These are phyloP conservation scores for Hypotaenidia okinawae DNA, from an alignment of 2,797 vertebrate species.

Conservation along the genomic window DNA sequence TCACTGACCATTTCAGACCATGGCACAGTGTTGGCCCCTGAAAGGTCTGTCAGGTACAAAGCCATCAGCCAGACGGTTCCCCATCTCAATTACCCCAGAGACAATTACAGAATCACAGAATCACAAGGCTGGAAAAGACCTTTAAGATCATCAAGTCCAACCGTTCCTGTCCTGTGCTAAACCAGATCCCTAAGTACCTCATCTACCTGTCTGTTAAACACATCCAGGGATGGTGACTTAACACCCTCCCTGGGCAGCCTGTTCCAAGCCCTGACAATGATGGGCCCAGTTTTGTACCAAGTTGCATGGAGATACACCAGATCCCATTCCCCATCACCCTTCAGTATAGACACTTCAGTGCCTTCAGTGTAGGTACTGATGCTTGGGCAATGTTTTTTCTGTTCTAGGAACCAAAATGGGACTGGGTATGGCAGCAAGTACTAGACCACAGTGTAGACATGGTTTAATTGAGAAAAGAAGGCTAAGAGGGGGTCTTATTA, in stretches of 20 bases:
- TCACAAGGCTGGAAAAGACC: too few relatives aligned
- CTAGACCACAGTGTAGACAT: background rate
- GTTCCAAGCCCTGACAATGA: too few relatives aligned
- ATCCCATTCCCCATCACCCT: background rate
- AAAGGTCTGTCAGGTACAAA: background rate
- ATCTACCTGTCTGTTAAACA: too few relatives aligned
- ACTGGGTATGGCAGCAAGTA: too few relatives aligned
- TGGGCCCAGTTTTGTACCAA: fast-evolving
- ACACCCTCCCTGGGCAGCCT: too few relatives aligned
- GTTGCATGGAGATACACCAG: background rate
- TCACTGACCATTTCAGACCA: background rate
- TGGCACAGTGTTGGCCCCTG: background rate
- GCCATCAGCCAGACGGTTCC: background rate
- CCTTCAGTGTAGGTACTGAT: background rate
- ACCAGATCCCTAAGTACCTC: too few relatives aligned
- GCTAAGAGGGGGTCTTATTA: too few relatives aligned
- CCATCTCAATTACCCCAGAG: background rate
- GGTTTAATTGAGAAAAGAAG: background rate
- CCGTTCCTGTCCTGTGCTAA: too few relatives aligned
- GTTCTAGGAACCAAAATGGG: background rate
- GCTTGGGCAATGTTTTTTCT: background rate
- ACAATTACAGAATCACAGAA: too few relatives aligned
- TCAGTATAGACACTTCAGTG: too few relatives aligned
- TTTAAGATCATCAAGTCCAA: too few relatives aligned
- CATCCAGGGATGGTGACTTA: too few relatives aligned